Evolutionary conservation across 2,113 vertebrate species (phyloP), one percentile per base, ranked within the genome.

Genomic region (Caretta caretta): DNA sequence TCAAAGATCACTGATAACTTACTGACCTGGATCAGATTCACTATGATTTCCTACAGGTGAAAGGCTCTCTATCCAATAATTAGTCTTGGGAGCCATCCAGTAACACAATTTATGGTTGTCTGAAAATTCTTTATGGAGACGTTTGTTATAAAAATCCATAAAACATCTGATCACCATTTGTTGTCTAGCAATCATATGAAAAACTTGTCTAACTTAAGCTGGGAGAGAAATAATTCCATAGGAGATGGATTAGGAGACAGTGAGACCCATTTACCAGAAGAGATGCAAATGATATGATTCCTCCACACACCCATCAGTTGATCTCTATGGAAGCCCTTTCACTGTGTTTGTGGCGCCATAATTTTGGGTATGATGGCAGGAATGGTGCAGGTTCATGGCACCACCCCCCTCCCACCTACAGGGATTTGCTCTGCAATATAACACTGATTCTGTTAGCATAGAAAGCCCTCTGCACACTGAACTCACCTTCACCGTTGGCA

Each of bases 191-290:
- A 85, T 84, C 72, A 75, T 56, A 91, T 42, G 90, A 90, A 89
- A 75, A 8, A 1, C 56, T 93, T 92, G 91, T 62, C 75, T 92
- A 90, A 57, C 81, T 38, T 9, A 83, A 89, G 49, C 57, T 90
- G 88, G n/a, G 69, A 38, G 86, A 85, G 88, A 92, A 82, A 90
- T 69, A 76, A 90, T 59, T 49, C 90, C 17, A 4, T 84, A 84
- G 84, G 31, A 94, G 88, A 16, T 92, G 76, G 48, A 93, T 92
- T 89, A 76, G 80, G 92, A 86, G 86, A 91, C 42, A 83, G 83
- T 86, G n/a, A 42, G 12, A 48, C 10, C 25, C 42, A 9, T 78
- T 78, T 78, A 92, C 35, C 25, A 79, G 69, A 94, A 22, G 53
- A 62, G 91, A 90, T 85, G 75, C 75, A 65, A 9, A 10, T 72